Conservation (phyloP, 2,113 vertebrate species). For the Apodemus speciosus region DNA sequence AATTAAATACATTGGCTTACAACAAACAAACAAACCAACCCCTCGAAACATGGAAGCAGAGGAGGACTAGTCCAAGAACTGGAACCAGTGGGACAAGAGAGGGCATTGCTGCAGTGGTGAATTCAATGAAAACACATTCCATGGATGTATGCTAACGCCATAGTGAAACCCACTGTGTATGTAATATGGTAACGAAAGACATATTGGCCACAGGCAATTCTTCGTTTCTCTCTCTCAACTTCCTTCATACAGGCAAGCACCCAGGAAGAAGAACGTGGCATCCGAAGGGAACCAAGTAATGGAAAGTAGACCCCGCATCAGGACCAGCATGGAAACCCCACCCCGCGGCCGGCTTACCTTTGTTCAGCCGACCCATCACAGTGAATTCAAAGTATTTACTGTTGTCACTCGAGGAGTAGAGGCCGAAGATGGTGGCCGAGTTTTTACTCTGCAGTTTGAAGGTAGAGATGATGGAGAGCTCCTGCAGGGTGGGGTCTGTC, state of each 20-base stretch:
- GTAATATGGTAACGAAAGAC: not conserved
- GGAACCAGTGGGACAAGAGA: not conserved
- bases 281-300: not conserved
- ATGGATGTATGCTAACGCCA: not conserved
- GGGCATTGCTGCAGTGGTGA: no score
- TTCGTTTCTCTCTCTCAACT: not conserved
- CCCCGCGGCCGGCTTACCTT: conserved; percentile 86
- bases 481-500: conserved; percentile 88
- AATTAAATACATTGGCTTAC: not conserved
- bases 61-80: not conserved
- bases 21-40: not conserved
- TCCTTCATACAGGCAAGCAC: not conserved
- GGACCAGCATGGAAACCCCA: not conserved
- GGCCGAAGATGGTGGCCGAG: conserved; percentile 89
- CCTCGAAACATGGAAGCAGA: not conserved
- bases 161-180: not conserved
- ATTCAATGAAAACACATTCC: not conserved
- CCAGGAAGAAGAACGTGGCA: not conserved
- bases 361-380: conserved; percentile 93
- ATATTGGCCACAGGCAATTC: not conserved
- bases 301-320: not conserved
- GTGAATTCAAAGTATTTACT: conserved; percentile 95
- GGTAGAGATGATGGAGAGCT: conserved; percentile 91
- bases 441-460: conserved; percentile 92
- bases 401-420: conserved; percentile 92